Evolutionary conservation across 2,888 invertebrate genomes (phyloP), one percentile per base, ranked within the genome.

Genomic region (Meiosimyza platycephala): DNA sequence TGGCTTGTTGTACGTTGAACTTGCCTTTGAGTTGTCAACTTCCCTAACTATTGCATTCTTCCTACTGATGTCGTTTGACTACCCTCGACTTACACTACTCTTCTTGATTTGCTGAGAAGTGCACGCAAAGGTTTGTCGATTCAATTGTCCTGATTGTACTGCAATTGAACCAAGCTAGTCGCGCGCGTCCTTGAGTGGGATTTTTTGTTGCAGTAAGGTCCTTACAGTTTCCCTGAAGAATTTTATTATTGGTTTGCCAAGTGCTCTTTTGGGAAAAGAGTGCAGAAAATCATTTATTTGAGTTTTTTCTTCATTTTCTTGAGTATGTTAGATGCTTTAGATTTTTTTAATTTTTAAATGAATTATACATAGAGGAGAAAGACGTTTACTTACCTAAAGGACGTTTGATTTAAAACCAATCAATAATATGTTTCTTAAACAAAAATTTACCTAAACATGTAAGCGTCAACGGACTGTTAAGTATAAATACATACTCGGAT

Each of bases 71-170:
- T 28, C 28, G 28, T 28, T 40, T 40, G 9, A 40, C 40, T 40
- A 9, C 9, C 40, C 40, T 9, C 40, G 4, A 9, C 40, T 40
- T 40, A 1, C 6, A 40, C 40, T 40, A 9, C 40, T 40, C 40
- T 9, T 40, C 40, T 6, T 40, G 40, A 40, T 40, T 40, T 63
- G 18, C 16, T 12, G 22, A 16, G 16, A 52, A 54, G 52, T 6
- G 22, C 57, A 48, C 22, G 57, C 67, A 67, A 69, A 51, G 13
- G 47, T 18, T 52, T 60, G 51, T 60, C 52, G 40, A 62, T 70
- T 70, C 69, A 70, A 62, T 70, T 70, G 62, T 70, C 69, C 62
- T 62, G 69, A 70, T 62, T 70, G 69, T 60, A 40, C 52, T 70
- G 33, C 60, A 62, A 60, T 62, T 51, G 55, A 52, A 3, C 18